Percentiles rank a stretch among this genome's conserved stretches.
Conservation (phyloP, 1,140 invertebrate species). For the Goniozus legneri region DNA sequence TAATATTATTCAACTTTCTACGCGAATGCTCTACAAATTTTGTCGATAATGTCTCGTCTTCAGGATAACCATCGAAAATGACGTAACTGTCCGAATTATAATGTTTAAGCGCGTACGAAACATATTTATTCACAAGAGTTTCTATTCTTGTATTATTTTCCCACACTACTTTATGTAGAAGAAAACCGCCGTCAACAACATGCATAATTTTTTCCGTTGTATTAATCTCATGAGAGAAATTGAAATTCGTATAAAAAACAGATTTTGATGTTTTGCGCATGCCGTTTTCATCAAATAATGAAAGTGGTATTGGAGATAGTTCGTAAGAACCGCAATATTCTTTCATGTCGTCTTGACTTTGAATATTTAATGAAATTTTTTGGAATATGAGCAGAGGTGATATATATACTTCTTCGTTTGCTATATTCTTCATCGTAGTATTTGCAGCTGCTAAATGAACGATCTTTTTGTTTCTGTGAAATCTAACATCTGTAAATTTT, state of each 20-base stretch:
- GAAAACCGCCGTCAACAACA: slow-evolving; percentile 21
- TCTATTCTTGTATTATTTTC: background rate
- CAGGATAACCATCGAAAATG: slow-evolving; percentile 10
- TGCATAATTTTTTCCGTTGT: background rate
- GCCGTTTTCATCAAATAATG: slow-evolving; percentile 18
- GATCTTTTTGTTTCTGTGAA: slow-evolving; percentile 9
- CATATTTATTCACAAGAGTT: background rate
- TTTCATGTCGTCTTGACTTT: slow-evolving; percentile 18
- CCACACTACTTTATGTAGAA: slow-evolving; percentile 16
- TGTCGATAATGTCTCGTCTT: background rate
- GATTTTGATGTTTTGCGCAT: background rate
- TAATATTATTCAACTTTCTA: slow-evolving; percentile 3
- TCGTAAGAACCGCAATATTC: slow-evolving; percentile 22
- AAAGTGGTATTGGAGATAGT: slow-evolving; percentile 21
- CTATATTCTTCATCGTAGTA: slow-evolving; percentile 8
- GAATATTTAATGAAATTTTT: slow-evolving; percentile 17
- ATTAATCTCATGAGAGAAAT: background rate
- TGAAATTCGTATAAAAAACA: slow-evolving; percentile 1
- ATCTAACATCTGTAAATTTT: slow-evolving; percentile 14
- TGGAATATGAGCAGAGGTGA: slow-evolving; percentile 22
- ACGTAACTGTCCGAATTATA: background rate
- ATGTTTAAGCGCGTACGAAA: slow-evolving; percentile 3
- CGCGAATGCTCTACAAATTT: slow-evolving; percentile 2
- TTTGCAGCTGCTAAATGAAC: slow-evolving; percentile 4
- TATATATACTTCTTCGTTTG: slow-evolving; percentile 5